phyloP scores from a whole-genome alignment of 1,140 invertebrate genomes.

The Nixonia krombeini region DNA sequence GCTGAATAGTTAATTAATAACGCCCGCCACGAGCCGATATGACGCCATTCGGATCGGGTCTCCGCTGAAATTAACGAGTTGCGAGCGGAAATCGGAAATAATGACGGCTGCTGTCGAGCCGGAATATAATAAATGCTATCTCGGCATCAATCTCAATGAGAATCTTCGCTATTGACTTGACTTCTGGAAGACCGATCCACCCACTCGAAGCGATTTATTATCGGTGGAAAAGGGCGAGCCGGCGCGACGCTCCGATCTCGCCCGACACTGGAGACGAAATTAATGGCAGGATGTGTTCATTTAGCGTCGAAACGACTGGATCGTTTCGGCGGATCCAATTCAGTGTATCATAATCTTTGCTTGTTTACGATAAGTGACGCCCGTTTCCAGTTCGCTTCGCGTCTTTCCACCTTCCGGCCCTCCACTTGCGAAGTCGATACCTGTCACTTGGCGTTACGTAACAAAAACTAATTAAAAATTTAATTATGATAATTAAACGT shows the following conservation, averaged over 20 bases:
- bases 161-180: slow-evolving; percentile 2
- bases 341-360: slow-evolving; percentile 15
- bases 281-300: slow-evolving; percentile 52
- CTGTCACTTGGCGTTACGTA: too few species aligned
- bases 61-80: slow-evolving; percentile 24
- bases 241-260: not conserved
- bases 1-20: slow-evolving; percentile 35
- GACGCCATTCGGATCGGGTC: slow-evolving; percentile 15
- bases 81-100: slow-evolving; percentile 18
- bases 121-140: slow-evolving; percentile 10
- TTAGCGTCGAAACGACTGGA: slow-evolving; percentile 23
- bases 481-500: too few species aligned
- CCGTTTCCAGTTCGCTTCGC: too few species aligned
- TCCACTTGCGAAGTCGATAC: too few species aligned
- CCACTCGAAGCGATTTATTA: slow-evolving; percentile 28
- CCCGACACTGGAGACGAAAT: slow-evolving; percentile 24
- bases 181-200: slow-evolving; percentile 6
- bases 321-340: slow-evolving; percentile 15
- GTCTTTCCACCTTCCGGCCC: too few species aligned
- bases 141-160: slow-evolving; percentile 25
- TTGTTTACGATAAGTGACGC: too few species aligned
- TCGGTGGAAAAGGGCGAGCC: slow-evolving; percentile 1
- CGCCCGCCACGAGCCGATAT: slow-evolving; percentile 18
- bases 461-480: too few species aligned
- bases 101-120: slow-evolving; percentile 4